These are phyloP conservation scores for Ciona savignyi DNA, from an alignment of 23 tunicate species.

Conservation along the genomic window DNA sequence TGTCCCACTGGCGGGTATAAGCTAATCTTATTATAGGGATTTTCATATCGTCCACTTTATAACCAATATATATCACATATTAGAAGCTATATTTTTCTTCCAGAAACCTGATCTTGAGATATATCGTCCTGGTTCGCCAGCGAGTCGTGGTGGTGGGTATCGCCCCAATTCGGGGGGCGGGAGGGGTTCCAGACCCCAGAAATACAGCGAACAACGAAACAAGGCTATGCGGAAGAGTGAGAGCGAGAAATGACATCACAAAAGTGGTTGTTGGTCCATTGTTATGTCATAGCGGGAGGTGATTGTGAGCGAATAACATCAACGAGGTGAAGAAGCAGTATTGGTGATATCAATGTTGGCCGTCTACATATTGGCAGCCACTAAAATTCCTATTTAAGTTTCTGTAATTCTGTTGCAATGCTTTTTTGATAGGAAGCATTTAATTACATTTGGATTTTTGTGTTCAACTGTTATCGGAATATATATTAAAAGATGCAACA, in stretches of 20 bases:
- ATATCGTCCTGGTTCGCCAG: constrained; percentile 45
- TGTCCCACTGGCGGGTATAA: too few species aligned
- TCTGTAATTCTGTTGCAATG: too few species aligned
- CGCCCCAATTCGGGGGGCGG: constrained; percentile 21
- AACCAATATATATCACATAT: too few species aligned
- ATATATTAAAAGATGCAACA: too few species aligned
- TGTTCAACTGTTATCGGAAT: too few species aligned
- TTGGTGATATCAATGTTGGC: too few species aligned
- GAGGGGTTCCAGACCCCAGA: constrained; percentile 43
- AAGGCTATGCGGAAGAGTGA: constrained; percentile 33
- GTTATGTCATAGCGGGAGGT: not conserved
- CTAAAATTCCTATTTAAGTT: too few species aligned
- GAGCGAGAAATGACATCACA: constrained; percentile 27
- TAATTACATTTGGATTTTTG: too few species aligned
- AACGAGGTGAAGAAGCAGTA: not conserved
- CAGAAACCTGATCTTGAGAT: constrained; percentile 81
- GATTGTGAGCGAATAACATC: not conserved
- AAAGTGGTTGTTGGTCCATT: not conserved
- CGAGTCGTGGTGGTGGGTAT: constrained; percentile 29
- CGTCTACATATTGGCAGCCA: too few species aligned
- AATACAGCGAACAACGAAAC: constrained; percentile 87
- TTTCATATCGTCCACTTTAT: too few species aligned
- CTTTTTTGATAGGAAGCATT: too few species aligned
- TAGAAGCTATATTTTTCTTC: not conserved
- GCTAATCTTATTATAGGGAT: too few species aligned